Evolutionary conservation across 2,888 invertebrate species (phyloP), one percentile per base, ranked within the genome.

Genomic region (Agonum fuliginosum): DNA sequence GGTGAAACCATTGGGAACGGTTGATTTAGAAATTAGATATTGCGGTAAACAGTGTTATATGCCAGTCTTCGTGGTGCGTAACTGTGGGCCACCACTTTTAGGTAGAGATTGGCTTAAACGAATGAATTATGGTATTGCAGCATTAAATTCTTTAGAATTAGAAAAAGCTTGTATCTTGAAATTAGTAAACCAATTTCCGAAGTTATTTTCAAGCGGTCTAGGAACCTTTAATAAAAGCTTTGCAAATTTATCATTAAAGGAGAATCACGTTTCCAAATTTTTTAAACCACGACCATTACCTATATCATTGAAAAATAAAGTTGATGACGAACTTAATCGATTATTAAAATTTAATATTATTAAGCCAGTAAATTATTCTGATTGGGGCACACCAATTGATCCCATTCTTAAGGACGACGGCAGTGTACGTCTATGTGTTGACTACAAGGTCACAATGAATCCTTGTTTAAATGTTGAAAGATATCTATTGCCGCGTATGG

Each of bases 341-440:
- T 46, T 81, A 70, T 79, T 74, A 19, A 14, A 72, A 0, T 17
- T 37, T 8, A 79, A 79, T 10, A 73, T 80, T 24, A 54, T 82
- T 6, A 22, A 34, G 5, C 72, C 72, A n/a, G 77, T 19, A n/a
- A 78, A 80, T 48, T 70, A 71, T 30, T 79, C 79, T 10, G 78
- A 80, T 10, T 82, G 82, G 81, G 82, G 80, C n/a, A 79, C 81
- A n/a, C 81, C 81, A 0, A 67, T 82, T 5, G 81, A 82, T n/a
- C 78, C 79, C 3, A 81, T 82, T 0, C 74, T 80, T 0, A 81
- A 81, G 78, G 74, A 75, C 14, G 78, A 80, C 69, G 81, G 80
- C 1, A 37, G 77, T n/a, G 78, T 81, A 10, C 71, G 82, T 1
- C 78, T 82, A 8, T 82, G 82, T 54, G 82, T 81, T 0, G 81